Base-by-base conservation (phyloP, 2,113 vertebrate genomes). In the Bettongia penicillata region DNA sequence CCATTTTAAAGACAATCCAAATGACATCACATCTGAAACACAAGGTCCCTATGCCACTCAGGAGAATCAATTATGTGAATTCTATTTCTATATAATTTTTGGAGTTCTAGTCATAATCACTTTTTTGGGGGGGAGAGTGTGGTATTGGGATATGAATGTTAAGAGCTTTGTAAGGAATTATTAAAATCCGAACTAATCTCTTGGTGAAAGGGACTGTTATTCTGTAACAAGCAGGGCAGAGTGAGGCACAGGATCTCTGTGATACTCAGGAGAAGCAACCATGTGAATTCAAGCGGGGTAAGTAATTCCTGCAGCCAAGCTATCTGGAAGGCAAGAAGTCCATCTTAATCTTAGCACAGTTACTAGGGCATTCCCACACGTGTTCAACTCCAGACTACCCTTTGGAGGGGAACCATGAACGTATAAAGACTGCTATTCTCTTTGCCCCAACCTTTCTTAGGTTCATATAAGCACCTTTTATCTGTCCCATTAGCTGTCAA, bases 111-210 rank as follows among this genome's bases (percentile, higher is more conserved):
- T 26, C 94, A 23, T 22, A 55, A 50, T 26, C 26, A 92, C 25
- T 22, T 84, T n/a, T 53, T 90, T 93, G 92, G 84, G 53, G 3
- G 37, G 4, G 12, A n/a, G 8, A 37, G 37, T 77, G 16, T 77
- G 37, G 37, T 1, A 1, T 14, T 77, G 31, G 61, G 61, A 19
- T 77, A 8, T 28, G 49, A 37, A 93, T 51, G 51, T 51, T 51
- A 51, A 51, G 90, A 93, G 91, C 68, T 96, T 93, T 95, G 91
- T 91, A 55, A 96, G 84, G n/a, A 37, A 31, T 24, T 51, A 24
- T 89, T 9, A 93, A 93, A 95, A 95, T 24, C 31, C 84, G 53
- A 51, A 68, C 1, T 3, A 22, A 90, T 96, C 94, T 97, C 93
- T 55, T 90, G 24, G 19, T 53, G 22, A 48, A 89, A 90, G 92